These are phyloP conservation scores for Lagorchestes hirsutus DNA, from an alignment of 2,797 vertebrate genomes.

Conservation along the genomic window DNA sequence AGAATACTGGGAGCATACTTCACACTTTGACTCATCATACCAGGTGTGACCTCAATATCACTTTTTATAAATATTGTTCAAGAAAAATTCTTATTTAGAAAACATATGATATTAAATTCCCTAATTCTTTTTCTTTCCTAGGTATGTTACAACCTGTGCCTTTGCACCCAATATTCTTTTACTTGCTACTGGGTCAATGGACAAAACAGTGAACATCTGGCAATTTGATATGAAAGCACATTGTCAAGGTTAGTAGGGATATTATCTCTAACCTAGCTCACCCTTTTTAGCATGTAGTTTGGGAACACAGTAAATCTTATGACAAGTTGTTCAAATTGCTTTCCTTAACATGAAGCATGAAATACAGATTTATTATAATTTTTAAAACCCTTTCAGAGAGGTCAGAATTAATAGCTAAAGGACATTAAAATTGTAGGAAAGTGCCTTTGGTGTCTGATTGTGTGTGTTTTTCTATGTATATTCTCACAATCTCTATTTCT, in stretches of 20 bases:
- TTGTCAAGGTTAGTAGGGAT: constrained; percentile 80
- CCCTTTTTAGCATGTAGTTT: not conserved
- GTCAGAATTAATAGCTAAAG: constrained; percentile 5
- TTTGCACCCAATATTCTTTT: constrained; percentile 88
- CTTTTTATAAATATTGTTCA: constrained; percentile 55
- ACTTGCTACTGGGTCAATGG: constrained; percentile 94
- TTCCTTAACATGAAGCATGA: constrained; percentile 37
- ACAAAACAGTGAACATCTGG: constrained; percentile 93
- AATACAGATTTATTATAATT: constrained; percentile 47
- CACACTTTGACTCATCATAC: constrained; percentile 90
- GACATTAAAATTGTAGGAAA: constrained; percentile 46
- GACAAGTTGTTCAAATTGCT: constrained; percentile 42
- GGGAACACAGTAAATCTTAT: constrained; percentile 51
- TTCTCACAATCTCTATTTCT: constrained; percentile 41
- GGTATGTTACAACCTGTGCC: constrained; percentile 93
- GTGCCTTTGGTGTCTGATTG: not conserved
- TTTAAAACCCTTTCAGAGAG: constrained; percentile 55
- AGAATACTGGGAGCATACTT: constrained; percentile 89
- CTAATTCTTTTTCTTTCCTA: constrained; percentile 80
- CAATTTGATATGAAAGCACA: constrained; percentile 85
- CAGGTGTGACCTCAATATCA: constrained; percentile 85
- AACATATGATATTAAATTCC: constrained; percentile 20
- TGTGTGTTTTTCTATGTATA: not conserved
- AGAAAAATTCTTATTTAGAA: constrained; percentile 18
- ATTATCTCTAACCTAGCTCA: constrained; percentile 32